These are phyloP conservation scores for Miltochrista miniata DNA, from an alignment of 2,888 invertebrate species.

Conservation along the genomic window DNA sequence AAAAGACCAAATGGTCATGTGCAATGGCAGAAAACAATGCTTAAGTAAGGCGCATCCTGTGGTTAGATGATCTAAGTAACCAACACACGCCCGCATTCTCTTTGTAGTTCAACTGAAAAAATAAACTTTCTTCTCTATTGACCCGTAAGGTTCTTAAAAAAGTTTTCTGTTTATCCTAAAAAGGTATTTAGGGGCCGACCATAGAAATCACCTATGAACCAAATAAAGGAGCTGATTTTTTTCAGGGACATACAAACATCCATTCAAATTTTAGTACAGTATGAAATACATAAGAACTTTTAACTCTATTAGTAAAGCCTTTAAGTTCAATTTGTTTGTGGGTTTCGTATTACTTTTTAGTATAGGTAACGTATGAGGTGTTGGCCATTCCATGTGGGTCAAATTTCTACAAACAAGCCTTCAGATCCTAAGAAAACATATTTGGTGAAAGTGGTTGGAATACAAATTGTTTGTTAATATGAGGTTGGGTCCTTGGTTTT, in stretches of 20 bases:
- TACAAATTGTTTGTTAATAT: slow-evolving; percentile 34
- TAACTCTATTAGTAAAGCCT: neutral
- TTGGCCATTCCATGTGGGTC: slow-evolving; percentile 34
- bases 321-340: slow-evolving; percentile 1
- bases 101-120: too few species aligned
- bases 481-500: slow-evolving; percentile 4
- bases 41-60: too few species aligned
- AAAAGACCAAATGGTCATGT: too few species aligned
- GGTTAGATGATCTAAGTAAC: too few species aligned
- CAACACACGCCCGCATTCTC: too few species aligned
- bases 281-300: slow-evolving; percentile 3
- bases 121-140: too few species aligned
- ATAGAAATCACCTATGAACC: slow-evolving; percentile 37
- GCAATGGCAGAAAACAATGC: too few species aligned
- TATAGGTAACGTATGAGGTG: slow-evolving; percentile 9
- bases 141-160: too few species aligned
- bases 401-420: slow-evolving; percentile 46
- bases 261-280: slow-evolving; percentile 14
- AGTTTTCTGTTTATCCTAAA: slow-evolving; percentile 40
- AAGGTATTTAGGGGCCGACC: slow-evolving; percentile 18
- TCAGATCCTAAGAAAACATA: slow-evolving; percentile 24
- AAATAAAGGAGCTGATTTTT: slow-evolving; percentile 38
- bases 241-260: slow-evolving; percentile 28
- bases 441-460: slow-evolving; percentile 20
- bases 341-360: too few species aligned